A percentile compares a stretch with the other conserved stretches of the same genome.
These are phyloP conservation scores for Glyphotaelius pellucidus DNA, from an alignment of 2,888 invertebrate species.

Conservation along the genomic window DNA sequence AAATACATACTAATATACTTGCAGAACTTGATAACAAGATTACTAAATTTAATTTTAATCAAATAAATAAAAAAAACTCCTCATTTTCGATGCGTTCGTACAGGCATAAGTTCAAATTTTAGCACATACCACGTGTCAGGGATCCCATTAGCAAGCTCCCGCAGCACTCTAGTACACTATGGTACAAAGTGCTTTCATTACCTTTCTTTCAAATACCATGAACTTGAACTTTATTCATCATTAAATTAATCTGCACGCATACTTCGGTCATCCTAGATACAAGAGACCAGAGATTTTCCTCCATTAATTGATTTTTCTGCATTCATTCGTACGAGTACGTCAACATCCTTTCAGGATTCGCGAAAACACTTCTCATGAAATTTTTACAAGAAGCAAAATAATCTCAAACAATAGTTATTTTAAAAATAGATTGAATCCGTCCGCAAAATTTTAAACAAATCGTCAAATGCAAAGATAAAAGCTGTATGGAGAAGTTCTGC, in stretches of 20 bases:
- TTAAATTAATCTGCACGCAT: neutral
- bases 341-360: neutral
- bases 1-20: too few relatives aligned
- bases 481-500: neutral
- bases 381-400: neutral
- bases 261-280: neutral
- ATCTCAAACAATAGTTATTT: neutral
- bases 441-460: slow-evolving; percentile 12
- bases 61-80: too few relatives aligned
- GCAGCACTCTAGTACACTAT: too few relatives aligned
- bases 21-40: too few relatives aligned
- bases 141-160: too few relatives aligned
- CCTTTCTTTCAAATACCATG: too few relatives aligned
- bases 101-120: too few relatives aligned
- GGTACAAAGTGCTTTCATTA: too few relatives aligned
- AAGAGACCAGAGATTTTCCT: neutral
- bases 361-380: neutral
- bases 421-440: neutral
- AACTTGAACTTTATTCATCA: too few relatives aligned
- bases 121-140: too few relatives aligned
- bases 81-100: too few relatives aligned
- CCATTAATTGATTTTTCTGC: neutral
- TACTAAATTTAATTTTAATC: too few relatives aligned
- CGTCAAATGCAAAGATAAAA: slow-evolving; percentile 2
- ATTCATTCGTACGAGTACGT: neutral